Base-by-base conservation (phyloP, 2,113 vertebrate species). In the Silurus asotus region DNA sequence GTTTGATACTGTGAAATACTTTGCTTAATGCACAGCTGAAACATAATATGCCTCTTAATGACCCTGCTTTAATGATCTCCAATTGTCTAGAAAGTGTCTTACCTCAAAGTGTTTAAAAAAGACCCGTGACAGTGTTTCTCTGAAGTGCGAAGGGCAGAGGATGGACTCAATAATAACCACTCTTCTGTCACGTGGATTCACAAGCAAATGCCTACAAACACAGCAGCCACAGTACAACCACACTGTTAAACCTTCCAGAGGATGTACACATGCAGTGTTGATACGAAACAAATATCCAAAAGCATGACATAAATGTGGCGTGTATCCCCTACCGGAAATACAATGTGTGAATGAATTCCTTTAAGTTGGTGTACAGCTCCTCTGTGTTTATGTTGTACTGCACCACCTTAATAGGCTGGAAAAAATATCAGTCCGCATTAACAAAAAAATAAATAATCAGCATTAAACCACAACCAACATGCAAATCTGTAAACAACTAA, bases 31-130 rank as follows among this genome's bases (percentile, higher is more conserved):
- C 69, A 72, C 7, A 70, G 14, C 14, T 5, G 28, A 45, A 37
- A 6, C 6, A 1, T 17, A 6, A 70, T 19, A 17, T 0, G 6
- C 15, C 67, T 45, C 5, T 8, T 45, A 15, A 7, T 1, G 7
- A 45, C 6, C 3, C 28, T 72, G 69, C 8, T 9, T 37, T 67
- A 70, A 10, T 51, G 17, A 28, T 6, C 15, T 65, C 10, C n/a
- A 61, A 5, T 15, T 45, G 9, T 64, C 45, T 37, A 64, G 20
- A 53, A 14, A 0, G 25, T 59, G 56, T 13, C 4, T 80, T 80
- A 98, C 98, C 97, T 99, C 98, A 95, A 99, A 99, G 90, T 99
- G 98, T 89, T 96, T 99, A 94, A 99, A 99, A 85, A 99, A 97
- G 90, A 99, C 98, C 79, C 95, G 97, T 65, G 97, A 96, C 87